phyloP scores from a whole-genome alignment of 2,888 invertebrate species.

The Scrobipalpa costella region DNA sequence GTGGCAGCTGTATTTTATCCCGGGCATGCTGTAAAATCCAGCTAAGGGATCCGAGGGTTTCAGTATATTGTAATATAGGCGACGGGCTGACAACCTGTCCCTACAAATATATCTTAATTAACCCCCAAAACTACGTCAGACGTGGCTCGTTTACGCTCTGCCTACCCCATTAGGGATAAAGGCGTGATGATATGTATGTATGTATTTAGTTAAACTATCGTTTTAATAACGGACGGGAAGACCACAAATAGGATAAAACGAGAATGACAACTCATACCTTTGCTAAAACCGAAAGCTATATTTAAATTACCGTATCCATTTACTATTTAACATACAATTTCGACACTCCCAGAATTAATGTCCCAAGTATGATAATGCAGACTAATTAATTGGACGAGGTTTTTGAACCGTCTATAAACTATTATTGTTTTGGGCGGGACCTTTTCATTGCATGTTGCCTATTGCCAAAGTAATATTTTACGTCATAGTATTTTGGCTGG shows the following conservation, averaged over 20 bases:
- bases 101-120: too few relatives aligned
- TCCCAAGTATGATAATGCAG: constrained; percentile 40
- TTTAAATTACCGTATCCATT: constrained; percentile 4
- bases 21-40: too few relatives aligned
- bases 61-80: too few relatives aligned
- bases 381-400: constrained; percentile 61
- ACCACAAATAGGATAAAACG: neutral
- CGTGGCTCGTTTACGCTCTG: too few relatives aligned
- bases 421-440: constrained; percentile 16
- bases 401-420: constrained; percentile 40
- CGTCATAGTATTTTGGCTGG: neutral
- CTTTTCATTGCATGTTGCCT: neutral
- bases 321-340: neutral
- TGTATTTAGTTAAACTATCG: too few relatives aligned
- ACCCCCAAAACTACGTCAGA: too few relatives aligned
- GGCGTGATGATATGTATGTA: too few relatives aligned
- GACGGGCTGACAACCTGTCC: too few relatives aligned
- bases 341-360: constrained; percentile 7
- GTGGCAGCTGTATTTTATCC: too few relatives aligned
- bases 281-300: neutral
- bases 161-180: too few relatives aligned
- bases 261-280: too few relatives aligned
- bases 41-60: too few relatives aligned
- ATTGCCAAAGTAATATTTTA: neutral
- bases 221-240: neutral